These are phyloP conservation scores for Ectemnius continuus DNA, from an alignment of 2,888 invertebrate genomes.

Conservation along the genomic window DNA sequence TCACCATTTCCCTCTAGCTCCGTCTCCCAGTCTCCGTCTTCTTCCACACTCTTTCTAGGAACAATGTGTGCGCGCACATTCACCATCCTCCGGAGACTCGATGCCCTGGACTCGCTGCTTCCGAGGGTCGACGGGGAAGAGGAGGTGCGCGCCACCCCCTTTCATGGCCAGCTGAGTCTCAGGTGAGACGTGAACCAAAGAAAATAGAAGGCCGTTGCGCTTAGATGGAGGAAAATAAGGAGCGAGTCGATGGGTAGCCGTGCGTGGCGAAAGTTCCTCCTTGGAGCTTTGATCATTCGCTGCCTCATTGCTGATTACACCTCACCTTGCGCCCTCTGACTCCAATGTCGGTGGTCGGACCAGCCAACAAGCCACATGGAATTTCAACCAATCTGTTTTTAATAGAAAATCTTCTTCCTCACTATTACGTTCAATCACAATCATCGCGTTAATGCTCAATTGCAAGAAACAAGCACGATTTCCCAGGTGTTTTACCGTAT, in stretches of 20 bases:
- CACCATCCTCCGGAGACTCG: neutral
- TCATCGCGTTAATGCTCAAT: too few relatives aligned
- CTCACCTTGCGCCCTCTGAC: conserved; percentile 5
- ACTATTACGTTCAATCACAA: too few relatives aligned
- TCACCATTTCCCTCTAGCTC: conserved; percentile 5
- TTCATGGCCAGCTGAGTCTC: conserved; percentile 57
- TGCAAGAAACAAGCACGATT: too few relatives aligned
- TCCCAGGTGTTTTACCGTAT: too few relatives aligned
- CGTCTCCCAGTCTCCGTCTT: too few relatives aligned
- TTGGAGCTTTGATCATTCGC: too few relatives aligned
- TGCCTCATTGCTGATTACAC: too few relatives aligned
- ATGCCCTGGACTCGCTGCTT: conserved; percentile 1
- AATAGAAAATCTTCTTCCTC: too few relatives aligned
- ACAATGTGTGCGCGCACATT: neutral
- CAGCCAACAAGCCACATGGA: too few relatives aligned
- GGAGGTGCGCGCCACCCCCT: conserved; percentile 7
- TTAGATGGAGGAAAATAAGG: conserved; percentile 51
- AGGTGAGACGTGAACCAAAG: conserved; percentile 58
- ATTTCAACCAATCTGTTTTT: too few relatives aligned
- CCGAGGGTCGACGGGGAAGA: neutral
- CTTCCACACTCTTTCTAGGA: too few relatives aligned
- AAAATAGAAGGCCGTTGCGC: conserved; percentile 43
- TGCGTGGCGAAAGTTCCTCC: conserved; percentile 44
- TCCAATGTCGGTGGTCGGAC: too few relatives aligned
- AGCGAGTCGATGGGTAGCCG: conserved; percentile 45